Evolutionary conservation across 2,888 invertebrate genomes (phyloP).

Genomic region (Anthophora plumipes): DNA sequence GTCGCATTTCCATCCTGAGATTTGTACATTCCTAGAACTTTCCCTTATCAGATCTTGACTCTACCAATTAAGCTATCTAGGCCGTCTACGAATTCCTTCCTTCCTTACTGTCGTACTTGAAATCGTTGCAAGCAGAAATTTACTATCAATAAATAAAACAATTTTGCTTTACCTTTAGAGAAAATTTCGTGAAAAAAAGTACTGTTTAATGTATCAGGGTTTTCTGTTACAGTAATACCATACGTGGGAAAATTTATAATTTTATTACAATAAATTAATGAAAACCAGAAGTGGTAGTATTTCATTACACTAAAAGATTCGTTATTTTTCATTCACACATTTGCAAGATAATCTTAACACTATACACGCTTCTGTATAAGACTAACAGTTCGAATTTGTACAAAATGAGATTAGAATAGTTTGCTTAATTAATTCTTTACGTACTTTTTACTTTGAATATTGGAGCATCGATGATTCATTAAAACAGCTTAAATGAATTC

Average conservation of each 20-base stretch:
- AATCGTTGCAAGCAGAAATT: not conserved
- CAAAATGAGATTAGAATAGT: too few species aligned
- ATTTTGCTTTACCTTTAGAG: not conserved
- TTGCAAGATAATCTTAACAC: too few species aligned
- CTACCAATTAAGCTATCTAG: constrained; percentile 13
- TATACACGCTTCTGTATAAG: too few species aligned
- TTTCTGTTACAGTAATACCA: not conserved
- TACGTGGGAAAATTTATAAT: not conserved
- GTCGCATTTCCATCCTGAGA: not conserved
- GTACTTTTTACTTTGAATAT: too few species aligned
- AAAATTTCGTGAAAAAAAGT: not conserved
- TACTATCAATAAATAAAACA: not conserved
- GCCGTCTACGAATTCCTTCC: not conserved
- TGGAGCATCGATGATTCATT: too few species aligned
- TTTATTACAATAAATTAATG: too few species aligned
- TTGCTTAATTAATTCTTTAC: too few species aligned
- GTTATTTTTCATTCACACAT: too few species aligned
- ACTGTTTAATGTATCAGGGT: not conserved
- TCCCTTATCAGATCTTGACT: not conserved
- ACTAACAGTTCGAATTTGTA: too few species aligned
- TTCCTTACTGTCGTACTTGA: not conserved
- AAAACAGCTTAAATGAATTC: too few species aligned
- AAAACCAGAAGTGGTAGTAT: too few species aligned
- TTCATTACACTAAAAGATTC: too few species aligned
- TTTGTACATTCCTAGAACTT: not conserved